Evolutionary conservation across 2,113 vertebrate species (phyloP).

Genomic region (Megaceryle maxima): DNA sequence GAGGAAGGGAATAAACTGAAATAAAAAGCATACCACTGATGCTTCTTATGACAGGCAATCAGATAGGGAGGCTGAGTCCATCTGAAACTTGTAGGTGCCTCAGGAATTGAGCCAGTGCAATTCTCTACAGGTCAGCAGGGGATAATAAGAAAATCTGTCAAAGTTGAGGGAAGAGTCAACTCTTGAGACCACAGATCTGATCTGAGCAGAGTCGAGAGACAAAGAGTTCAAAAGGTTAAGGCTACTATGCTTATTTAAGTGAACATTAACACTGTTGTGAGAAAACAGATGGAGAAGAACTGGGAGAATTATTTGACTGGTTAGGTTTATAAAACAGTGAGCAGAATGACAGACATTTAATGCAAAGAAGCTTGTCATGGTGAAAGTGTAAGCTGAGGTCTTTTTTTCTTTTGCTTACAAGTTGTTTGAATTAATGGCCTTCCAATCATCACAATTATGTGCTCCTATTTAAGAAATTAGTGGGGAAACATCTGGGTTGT

Average conservation of each 20-base stretch:
- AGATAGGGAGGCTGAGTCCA: constrained; percentile 27
- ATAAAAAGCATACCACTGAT: background rate
- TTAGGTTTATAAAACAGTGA: background rate
- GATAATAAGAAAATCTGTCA: constrained; percentile 54
- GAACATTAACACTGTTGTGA: constrained; percentile 28
- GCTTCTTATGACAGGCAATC: constrained; percentile 16
- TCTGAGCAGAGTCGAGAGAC: constrained; percentile 4
- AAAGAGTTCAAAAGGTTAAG: constrained; percentile 56
- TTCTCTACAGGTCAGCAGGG: constrained; percentile 36
- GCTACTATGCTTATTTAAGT: constrained; percentile 21
- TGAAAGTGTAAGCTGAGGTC: background rate
- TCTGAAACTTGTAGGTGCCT: constrained; percentile 39
- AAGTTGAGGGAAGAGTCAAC: constrained; percentile 29
- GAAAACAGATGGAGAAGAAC: constrained; percentile 21
- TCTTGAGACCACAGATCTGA: constrained; percentile 37
- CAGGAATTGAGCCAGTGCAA: constrained; percentile 39
- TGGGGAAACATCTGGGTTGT: constrained; percentile 68
- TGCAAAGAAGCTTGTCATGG: background rate
- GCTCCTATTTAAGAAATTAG: constrained; percentile 59
- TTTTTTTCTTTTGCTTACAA: constrained; percentile 26
- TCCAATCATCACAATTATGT: constrained; percentile 28
- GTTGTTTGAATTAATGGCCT: constrained; percentile 33
- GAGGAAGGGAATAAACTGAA: constrained; percentile 30
- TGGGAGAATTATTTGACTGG: background rate
- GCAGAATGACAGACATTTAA: background rate